Evolutionary conservation across 2,797 vertebrate species (phyloP), one percentile per base, ranked within the genome.

Genomic region (Lacerta viridis): DNA sequence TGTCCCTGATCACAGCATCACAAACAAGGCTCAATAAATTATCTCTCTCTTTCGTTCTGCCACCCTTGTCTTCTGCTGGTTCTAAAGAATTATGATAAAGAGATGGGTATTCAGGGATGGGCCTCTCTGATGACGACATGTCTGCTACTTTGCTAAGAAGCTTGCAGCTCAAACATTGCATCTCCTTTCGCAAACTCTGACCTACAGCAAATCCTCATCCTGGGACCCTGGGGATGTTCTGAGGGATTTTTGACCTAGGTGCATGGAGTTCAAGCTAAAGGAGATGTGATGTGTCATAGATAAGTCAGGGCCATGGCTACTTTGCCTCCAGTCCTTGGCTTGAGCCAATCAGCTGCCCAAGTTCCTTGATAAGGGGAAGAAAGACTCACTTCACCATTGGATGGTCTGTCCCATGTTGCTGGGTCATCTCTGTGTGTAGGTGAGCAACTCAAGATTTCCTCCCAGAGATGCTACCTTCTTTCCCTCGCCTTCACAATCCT

Each of bases 11-110:
- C 41, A 88, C 55, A 39, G 27, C 0, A 0, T 9, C n/a, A n/a
- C 80, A 77, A 89, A 5, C 69, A 25, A 88, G 71, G 91, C 2
- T 17, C 23, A 95, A 95, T 95, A 95, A 95, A 95, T 88, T 55
- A 55, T 66, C 41, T 5, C 1, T 39, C 71, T 71, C 46, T 6
- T 1, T 90, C 61, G 0, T 88, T 74, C 83, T 87, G 43, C 76
- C 13, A 0, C 15, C 17, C 20, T 82, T 61, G 82, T 0, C 0
- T 81, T 81, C 46, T 88, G 41, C 84, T 81, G 68, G 18, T 50
- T 20, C 29, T 18, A 0, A 0, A 39, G 43, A 36, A 6, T 18
- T 75, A 75, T 68, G 25, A 64, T 33, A 25, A 59, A 69, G 46
- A 59, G 20, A 66, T 15, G 15, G 27, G 15, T 69, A 74, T 55